Conservation (phyloP, 1,140 invertebrate genomes). For the Phymastichus coffea region DNA sequence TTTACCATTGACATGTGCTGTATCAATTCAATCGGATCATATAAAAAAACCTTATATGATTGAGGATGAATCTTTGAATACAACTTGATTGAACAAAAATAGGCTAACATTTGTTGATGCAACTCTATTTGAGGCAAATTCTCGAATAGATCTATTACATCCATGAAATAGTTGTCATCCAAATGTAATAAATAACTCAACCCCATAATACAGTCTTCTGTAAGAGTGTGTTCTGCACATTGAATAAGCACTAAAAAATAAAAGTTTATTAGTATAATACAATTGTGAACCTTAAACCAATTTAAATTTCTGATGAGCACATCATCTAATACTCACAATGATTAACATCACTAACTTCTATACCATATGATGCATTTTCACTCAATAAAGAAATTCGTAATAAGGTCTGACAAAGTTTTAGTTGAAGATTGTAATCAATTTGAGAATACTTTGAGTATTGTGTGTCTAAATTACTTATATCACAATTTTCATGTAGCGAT, state of each 20-base stretch:
- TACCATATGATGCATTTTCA: constrained; percentile 48
- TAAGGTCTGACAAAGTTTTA: constrained; percentile 51
- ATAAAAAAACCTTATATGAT: constrained; percentile 35
- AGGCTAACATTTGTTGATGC: constrained; percentile 43
- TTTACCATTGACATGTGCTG: constrained; percentile 28
- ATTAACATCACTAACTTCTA: constrained; percentile 46
- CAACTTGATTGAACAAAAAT: constrained; percentile 48
- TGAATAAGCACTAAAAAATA: constrained; percentile 48
- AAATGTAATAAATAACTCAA: constrained; percentile 49
- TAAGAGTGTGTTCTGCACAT: constrained; percentile 44
- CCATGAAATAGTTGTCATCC: constrained; percentile 29
- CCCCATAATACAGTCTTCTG: constrained; percentile 50
- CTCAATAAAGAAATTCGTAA: constrained; percentile 50
- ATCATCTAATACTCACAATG: constrained; percentile 42
- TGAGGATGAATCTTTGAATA: constrained; percentile 33
- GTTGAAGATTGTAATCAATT: constrained; percentile 41
- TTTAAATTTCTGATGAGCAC: background rate
- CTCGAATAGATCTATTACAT: constrained; percentile 39
- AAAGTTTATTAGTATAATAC: constrained; percentile 20
- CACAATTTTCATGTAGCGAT: constrained; percentile 39
- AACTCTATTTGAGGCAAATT: constrained; percentile 41
- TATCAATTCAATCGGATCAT: constrained; percentile 45
- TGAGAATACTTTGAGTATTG: constrained; percentile 49
- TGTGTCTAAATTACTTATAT: constrained; percentile 44
- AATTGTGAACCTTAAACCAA: no score